phyloP scores from a whole-genome alignment of 2,113 vertebrate species.

The Crotophaga sulcirostris region DNA sequence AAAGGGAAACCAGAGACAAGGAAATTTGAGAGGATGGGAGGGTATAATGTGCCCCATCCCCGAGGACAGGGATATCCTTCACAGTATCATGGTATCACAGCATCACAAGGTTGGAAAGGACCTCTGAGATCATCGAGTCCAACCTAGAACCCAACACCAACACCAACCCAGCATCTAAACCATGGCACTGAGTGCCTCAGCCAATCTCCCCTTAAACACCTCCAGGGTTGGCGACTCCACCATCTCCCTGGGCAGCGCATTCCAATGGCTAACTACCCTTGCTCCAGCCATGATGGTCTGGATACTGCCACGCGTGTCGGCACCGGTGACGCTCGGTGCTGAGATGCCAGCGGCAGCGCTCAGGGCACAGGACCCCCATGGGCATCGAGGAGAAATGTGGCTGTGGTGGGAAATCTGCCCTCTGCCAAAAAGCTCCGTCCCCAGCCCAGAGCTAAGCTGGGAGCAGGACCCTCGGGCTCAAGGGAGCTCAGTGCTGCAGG shows the following conservation, averaged over 20 bases:
- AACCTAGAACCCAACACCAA: too few relatives aligned
- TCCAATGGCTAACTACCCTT: too few relatives aligned
- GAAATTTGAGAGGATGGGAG: not conserved
- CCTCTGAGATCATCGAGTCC: too few relatives aligned
- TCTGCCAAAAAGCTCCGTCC: not conserved
- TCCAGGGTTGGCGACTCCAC: too few relatives aligned
- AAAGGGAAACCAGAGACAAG: not conserved
- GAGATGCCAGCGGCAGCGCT: fast-evolving
- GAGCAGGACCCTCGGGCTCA: not conserved
- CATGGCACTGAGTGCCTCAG: too few relatives aligned
- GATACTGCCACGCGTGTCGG: fast-evolving
- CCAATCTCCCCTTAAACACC: too few relatives aligned
- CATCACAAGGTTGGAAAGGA: too few relatives aligned
- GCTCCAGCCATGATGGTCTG: fast-evolving
- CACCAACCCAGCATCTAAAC: too few relatives aligned
- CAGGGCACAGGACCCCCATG: fast-evolving
- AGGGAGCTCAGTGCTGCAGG: not conserved
- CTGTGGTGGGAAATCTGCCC: not conserved
- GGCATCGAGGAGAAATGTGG: too few relatives aligned
- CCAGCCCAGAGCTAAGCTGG: not conserved
- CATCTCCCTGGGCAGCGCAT: too few relatives aligned
- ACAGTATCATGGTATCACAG: too few relatives aligned
- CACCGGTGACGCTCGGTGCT: fast-evolving
- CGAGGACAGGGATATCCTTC: not conserved
- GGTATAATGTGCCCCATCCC: not conserved